Conservation (phyloP, 2,888 invertebrate genomes). For the Orthosia cruda region DNA sequence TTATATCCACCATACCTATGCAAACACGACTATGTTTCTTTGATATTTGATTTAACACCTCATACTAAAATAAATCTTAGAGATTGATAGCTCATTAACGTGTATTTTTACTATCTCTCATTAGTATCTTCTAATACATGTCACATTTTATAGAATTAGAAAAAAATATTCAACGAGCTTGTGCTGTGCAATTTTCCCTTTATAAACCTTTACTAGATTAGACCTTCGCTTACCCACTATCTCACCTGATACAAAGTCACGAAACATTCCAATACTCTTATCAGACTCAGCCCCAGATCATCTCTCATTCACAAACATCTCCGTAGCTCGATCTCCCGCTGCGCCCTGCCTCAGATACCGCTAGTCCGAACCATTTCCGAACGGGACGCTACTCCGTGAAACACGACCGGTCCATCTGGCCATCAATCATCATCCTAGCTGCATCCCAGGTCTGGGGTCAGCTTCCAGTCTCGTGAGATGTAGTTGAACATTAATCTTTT, state of each 20-base stretch:
- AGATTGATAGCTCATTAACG: too few species aligned
- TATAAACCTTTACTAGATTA: too few species aligned
- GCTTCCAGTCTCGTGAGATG: slow-evolving; percentile 41
- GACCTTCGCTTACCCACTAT: neutral
- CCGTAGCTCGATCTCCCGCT: slow-evolving; percentile 30
- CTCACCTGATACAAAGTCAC: neutral
- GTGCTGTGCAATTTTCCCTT: too few species aligned
- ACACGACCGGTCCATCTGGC: slow-evolving; percentile 23
- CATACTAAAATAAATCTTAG: too few species aligned
- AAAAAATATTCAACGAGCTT: too few species aligned
- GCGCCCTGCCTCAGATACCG: slow-evolving; percentile 39
- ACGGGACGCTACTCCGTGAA: slow-evolving; percentile 8
- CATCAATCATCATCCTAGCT: slow-evolving; percentile 50
- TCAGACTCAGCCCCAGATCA: slow-evolving; percentile 22
- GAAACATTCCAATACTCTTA: slow-evolving; percentile 17
- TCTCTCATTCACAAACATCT: slow-evolving; percentile 48
- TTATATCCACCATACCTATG: too few species aligned
- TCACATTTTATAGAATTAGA: too few species aligned
- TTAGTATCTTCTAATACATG: too few species aligned
- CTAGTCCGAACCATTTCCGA: slow-evolving; percentile 14
- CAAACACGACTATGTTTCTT: too few species aligned
- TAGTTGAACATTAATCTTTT: slow-evolving; percentile 15
- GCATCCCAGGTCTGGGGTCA: slow-evolving; percentile 7
- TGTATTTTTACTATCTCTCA: too few species aligned
- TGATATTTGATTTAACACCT: too few species aligned